Evolutionary conservation across 2,797 vertebrate genomes (phyloP).

Genomic region (Vipera latastei): DNA sequence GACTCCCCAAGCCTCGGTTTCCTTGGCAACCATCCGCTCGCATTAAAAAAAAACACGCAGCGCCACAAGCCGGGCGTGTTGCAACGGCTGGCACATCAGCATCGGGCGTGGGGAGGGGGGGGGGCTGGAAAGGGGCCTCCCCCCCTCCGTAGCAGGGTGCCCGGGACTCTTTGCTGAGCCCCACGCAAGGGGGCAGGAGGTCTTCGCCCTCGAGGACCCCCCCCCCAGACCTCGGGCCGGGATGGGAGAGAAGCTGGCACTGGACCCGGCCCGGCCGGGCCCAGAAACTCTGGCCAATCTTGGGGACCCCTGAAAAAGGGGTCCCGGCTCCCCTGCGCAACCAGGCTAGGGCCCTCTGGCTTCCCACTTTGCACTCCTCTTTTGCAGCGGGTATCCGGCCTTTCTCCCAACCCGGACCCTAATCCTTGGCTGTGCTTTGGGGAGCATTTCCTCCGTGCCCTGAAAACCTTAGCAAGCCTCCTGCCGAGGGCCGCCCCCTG

Average conservation of each 20-base stretch:
- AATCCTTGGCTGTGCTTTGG: neutral
- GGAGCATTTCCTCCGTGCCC: neutral
- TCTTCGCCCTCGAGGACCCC: neutral
- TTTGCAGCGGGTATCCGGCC: neutral
- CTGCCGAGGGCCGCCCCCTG: too few species aligned
- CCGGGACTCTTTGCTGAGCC: neutral
- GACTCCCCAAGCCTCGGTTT: constrained; percentile 84
- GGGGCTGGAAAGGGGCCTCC: neutral
- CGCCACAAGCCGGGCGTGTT: constrained; percentile 48
- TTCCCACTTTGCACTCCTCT: neutral
- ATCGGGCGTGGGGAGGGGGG: neutral
- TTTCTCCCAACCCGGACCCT: neutral
- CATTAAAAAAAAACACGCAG: constrained; percentile 61
- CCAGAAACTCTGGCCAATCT: neutral
- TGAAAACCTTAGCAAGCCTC: neutral
- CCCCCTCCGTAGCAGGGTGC: neutral
- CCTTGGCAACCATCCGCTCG: constrained; percentile 86
- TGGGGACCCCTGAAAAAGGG: neutral
- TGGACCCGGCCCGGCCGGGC: neutral
- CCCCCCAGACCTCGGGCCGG: neutral
- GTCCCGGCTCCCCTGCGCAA: neutral
- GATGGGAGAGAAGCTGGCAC: neutral
- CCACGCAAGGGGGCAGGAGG: neutral
- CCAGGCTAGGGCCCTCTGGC: too few species aligned
- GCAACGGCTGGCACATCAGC: constrained; percentile 7